Evolutionary conservation across 2,888 invertebrate genomes (phyloP).

Genomic region (Acleris literana): DNA sequence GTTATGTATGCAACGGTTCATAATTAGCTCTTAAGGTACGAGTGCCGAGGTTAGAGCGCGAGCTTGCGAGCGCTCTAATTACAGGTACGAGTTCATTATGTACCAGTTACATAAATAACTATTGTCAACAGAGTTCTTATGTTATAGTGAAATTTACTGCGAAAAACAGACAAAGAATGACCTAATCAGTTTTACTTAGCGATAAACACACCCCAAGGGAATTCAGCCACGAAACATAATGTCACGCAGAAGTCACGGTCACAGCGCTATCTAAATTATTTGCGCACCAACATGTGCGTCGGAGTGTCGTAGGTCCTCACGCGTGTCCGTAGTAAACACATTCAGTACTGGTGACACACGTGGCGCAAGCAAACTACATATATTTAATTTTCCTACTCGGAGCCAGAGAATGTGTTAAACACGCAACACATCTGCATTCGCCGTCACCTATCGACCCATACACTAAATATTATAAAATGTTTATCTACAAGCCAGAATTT

Average conservation of each 20-base stretch:
- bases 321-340: constrained; percentile 28
- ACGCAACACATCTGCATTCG: not conserved
- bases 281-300: constrained; percentile 40
- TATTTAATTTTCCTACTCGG: not conserved
- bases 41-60: too few species aligned
- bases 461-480: too few species aligned
- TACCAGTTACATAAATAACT: too few species aligned
- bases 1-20: too few species aligned
- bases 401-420: not conserved
- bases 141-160: not conserved
- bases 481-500: too few species aligned
- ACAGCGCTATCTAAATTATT: constrained; percentile 39
- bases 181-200: constrained; percentile 38
- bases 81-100: too few species aligned
- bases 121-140: not conserved
- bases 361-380: not conserved
- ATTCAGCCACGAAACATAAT: constrained; percentile 37
- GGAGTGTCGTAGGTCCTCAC: constrained; percentile 46
- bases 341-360: not conserved
- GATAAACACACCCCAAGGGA: constrained; percentile 48
- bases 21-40: too few species aligned
- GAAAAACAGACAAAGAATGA: constrained; percentile 38
- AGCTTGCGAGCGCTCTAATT: too few species aligned
- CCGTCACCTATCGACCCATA: not conserved
- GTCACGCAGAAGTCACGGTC: constrained; percentile 51